phyloP scores from a whole-genome alignment of 2,113 vertebrate genomes.

The Clarias gariepinus region DNA sequence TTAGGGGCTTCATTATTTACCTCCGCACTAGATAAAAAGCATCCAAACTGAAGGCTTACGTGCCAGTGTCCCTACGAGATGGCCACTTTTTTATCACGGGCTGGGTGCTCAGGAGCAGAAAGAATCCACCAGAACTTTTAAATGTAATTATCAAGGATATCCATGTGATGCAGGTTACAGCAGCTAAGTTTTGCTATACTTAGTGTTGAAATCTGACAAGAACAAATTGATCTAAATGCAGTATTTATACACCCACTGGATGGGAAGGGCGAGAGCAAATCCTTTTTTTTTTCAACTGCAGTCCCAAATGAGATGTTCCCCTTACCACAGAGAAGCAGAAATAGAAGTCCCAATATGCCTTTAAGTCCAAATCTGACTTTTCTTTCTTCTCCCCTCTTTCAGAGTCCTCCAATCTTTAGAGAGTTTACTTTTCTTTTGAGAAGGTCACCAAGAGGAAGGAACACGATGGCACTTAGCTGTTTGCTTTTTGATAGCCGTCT shows the following conservation, averaged over 20 bases:
- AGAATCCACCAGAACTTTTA: neutral
- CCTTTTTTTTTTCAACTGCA: slow-evolving; percentile 65
- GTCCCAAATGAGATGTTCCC: slow-evolving; percentile 73
- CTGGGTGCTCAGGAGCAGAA: neutral
- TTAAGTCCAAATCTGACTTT: slow-evolving; percentile 64
- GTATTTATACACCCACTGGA: slow-evolving; percentile 68
- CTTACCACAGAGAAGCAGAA: slow-evolving; percentile 72
- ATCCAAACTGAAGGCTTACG: slow-evolving; percentile 55
- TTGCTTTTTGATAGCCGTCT: slow-evolving; percentile 62
- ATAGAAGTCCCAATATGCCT: slow-evolving; percentile 62
- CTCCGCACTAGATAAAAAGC: slow-evolving; percentile 52
- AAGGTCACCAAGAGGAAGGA: slow-evolving; percentile 56
- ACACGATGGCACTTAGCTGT: slow-evolving; percentile 69
- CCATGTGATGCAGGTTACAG: neutral
- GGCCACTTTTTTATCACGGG: neutral
- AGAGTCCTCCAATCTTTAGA: slow-evolving; percentile 44
- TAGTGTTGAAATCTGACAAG: slow-evolving; percentile 65
- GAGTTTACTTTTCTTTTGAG: slow-evolving; percentile 45
- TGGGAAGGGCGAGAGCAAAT: slow-evolving; percentile 65
- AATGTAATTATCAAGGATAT: neutral
- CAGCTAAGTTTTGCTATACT: slow-evolving; percentile 56
- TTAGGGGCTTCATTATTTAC: slow-evolving; percentile 75
- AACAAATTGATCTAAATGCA: slow-evolving; percentile 69
- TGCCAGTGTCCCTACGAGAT: slow-evolving; percentile 2
- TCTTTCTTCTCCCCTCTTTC: slow-evolving; percentile 53